These are phyloP conservation scores for Microdon myrmicae DNA, from an alignment of 2,888 invertebrate species.

Conservation along the genomic window DNA sequence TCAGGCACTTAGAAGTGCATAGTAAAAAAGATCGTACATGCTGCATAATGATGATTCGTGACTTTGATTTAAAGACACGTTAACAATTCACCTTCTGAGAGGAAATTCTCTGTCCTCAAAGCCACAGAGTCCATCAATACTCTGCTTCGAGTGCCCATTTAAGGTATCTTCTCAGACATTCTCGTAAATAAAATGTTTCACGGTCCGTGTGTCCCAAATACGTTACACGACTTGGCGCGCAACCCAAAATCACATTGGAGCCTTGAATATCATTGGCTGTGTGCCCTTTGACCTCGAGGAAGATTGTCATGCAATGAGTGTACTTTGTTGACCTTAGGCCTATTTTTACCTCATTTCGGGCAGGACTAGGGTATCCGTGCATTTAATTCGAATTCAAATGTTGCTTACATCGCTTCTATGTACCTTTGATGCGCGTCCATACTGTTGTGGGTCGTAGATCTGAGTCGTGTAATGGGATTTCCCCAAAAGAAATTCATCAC, in stretches of 20 bases:
- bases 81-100: constrained; percentile 22
- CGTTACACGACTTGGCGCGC: constrained; percentile 20
- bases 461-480: constrained; percentile 30
- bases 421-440: neutral
- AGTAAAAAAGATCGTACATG: constrained; percentile 13
- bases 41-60: constrained; percentile 40
- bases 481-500: constrained; percentile 17
- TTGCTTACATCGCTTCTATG: neutral
- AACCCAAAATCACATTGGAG: constrained; percentile 30
- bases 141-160: constrained; percentile 30
- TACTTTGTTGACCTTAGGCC: constrained; percentile 33
- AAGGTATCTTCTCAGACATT: constrained; percentile 8
- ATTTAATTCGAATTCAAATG: constrained; percentile 25
- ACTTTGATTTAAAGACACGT: constrained; percentile 44
- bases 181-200: constrained; percentile 13
- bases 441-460: constrained; percentile 11
- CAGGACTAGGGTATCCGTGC: constrained; percentile 25
- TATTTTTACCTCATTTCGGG: constrained; percentile 20
- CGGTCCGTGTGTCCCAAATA: constrained; percentile 21
- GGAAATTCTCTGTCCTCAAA: constrained; percentile 10
- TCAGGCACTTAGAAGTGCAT: constrained; percentile 22
- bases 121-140: constrained; percentile 24
- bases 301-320: constrained; percentile 31
- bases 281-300: constrained; percentile 30
- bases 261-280: constrained; percentile 22